Evolutionary conservation across 2,888 invertebrate species (phyloP).

Genomic region (Marasmarcha lunaedactyla): DNA sequence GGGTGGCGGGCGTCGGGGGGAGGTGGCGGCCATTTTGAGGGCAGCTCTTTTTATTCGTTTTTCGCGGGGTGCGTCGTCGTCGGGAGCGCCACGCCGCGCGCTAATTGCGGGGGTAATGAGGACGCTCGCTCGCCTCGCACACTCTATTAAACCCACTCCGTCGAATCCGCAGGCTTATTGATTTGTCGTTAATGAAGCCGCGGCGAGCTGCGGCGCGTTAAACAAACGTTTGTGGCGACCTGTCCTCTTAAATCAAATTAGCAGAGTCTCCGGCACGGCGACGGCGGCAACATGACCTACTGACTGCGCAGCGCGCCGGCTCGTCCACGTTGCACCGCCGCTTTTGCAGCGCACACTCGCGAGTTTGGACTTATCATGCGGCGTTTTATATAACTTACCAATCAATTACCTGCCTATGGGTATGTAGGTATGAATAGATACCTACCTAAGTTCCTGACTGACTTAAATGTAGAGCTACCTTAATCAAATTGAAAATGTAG

Average conservation of each 20-base stretch:
- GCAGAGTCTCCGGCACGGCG: conserved; percentile 45
- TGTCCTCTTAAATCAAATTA: conserved; percentile 50
- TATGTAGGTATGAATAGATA: too few species aligned
- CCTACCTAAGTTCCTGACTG: too few species aligned
- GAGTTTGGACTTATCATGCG: too few species aligned
- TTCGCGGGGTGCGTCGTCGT: conserved; percentile 68
- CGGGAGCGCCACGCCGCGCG: conserved; percentile 52
- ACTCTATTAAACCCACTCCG: conserved; percentile 68
- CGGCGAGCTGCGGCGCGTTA: conserved; percentile 29
- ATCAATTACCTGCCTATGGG: too few species aligned
- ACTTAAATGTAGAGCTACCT: too few species aligned
- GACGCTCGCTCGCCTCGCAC: conserved; percentile 65
- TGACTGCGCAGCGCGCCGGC: conserved; percentile 1
- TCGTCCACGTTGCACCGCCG: too few species aligned
- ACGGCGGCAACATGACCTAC: conserved; percentile 20
- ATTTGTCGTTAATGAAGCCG: conserved; percentile 64
- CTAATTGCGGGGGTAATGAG: conserved; percentile 71
- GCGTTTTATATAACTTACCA: too few species aligned
- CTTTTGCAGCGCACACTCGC: too few species aligned
- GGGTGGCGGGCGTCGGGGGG: conserved; percentile 53
- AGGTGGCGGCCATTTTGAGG: conserved; percentile 80
- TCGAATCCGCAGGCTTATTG: conserved; percentile 60
- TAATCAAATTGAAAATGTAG: too few species aligned
- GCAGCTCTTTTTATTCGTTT: conserved; percentile 76
- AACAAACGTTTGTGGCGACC: conserved; percentile 22